A percentile compares a stretch with the other conserved stretches of the same genome.
Conservation (phyloP, 2,888 invertebrate genomes). For the Eupeodes latifasciatus region DNA sequence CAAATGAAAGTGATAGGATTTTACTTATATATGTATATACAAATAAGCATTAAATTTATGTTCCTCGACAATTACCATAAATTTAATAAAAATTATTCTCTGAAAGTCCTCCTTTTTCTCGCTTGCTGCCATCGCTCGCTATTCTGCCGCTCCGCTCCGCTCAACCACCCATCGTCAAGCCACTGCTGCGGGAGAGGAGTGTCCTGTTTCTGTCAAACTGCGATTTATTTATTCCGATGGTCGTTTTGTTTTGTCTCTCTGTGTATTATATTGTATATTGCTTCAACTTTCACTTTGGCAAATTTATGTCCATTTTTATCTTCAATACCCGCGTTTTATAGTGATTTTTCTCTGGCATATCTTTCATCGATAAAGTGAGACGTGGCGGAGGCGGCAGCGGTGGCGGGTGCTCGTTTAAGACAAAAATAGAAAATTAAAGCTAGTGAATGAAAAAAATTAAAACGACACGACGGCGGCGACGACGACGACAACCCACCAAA, state of each 20-base stretch:
- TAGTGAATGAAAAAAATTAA: neutral
- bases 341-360: conserved; percentile 48
- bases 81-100: conserved; percentile 70
- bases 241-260: neutral
- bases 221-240: conserved; percentile 53
- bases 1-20: conserved; percentile 19
- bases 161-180: too few species aligned
- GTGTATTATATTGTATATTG: neutral
- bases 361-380: neutral
- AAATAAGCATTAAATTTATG: conserved; percentile 37
- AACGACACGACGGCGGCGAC: conserved; percentile 1
- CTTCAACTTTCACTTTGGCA: conserved; percentile 47
- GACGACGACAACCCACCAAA: too few species aligned
- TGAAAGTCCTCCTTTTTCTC: neutral
- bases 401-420: neutral
- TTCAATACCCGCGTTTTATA: conserved; percentile 48
- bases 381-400: too few species aligned
- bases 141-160: too few species aligned
- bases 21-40: conserved; percentile 19
- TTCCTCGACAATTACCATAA: conserved; percentile 64
- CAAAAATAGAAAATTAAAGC: neutral
- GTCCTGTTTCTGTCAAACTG: conserved; percentile 2
- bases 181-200: neutral
- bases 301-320: conserved; percentile 50
- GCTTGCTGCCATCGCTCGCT: neutral